Evolutionary conservation across 92 coral and sea anemone species (phyloP).

Genomic region (Bergia sp.): DNA sequence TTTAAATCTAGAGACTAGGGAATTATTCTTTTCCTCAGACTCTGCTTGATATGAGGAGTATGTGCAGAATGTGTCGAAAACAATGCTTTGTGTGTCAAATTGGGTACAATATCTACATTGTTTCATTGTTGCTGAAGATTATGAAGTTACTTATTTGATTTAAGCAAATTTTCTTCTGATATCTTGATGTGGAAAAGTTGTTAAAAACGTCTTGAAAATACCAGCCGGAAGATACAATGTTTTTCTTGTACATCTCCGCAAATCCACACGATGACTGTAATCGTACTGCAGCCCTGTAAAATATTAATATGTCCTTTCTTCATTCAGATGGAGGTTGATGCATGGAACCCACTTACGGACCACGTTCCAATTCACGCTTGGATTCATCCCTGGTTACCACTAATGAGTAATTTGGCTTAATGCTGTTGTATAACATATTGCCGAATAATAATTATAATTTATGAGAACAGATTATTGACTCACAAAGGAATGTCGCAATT

Average conservation of each 20-base stretch:
- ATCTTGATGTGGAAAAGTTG: too few species aligned
- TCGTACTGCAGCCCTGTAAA: not conserved
- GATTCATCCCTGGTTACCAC: slow-evolving; percentile 99
- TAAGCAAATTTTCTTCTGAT: not conserved
- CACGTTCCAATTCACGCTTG: slow-evolving; percentile 93
- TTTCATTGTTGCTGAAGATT: not conserved
- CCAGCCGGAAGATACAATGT: not conserved
- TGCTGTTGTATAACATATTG: not conserved
- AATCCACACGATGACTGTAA: not conserved
- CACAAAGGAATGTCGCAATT: too few species aligned
- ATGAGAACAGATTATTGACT: too few species aligned
- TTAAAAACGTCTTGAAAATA: not conserved
- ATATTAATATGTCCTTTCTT: not conserved
- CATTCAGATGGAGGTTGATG: slow-evolving; percentile 80
- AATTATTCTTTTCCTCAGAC: too few species aligned
- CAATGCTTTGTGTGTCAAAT: too few species aligned
- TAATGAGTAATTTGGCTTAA: slow-evolving; percentile 73
- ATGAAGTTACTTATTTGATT: not conserved
- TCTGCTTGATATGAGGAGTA: too few species aligned
- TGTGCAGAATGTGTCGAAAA: too few species aligned
- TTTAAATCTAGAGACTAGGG: too few species aligned
- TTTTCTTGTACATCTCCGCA: not conserved
- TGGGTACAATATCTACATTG: not conserved
- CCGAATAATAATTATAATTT: too few species aligned
- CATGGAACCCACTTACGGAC: slow-evolving; percentile 96